These are phyloP conservation scores for Eucidaris tribuloides DNA, from an alignment of 35 echinoderm and acorn worm species.

Conservation along the genomic window DNA sequence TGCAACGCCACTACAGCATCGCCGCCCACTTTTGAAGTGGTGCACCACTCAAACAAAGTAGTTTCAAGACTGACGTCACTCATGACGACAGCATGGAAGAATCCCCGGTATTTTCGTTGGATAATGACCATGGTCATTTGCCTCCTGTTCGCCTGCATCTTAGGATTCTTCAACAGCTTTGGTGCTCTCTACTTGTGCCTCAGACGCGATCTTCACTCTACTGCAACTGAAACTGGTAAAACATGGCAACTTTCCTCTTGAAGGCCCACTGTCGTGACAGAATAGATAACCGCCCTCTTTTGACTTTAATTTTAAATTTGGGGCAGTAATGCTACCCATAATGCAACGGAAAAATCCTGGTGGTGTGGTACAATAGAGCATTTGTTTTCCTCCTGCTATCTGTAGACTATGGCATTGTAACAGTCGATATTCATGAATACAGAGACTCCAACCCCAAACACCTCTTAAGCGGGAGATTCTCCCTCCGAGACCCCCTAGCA, in stretches of 20 bases:
- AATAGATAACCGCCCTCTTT: background rate
- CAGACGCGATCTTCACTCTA: background rate
- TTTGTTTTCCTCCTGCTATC: background rate
- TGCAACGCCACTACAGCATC: background rate
- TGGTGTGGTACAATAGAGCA: background rate
- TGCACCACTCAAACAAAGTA: background rate
- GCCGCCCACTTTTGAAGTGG: too few species aligned
- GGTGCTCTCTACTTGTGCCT: background rate
- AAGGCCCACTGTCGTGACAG: background rate
- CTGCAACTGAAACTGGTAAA: slow-evolving; percentile 17
- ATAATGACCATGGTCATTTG: background rate
- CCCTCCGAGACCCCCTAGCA: too few species aligned
- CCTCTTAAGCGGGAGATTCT: too few species aligned
- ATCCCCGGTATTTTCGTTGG: background rate
- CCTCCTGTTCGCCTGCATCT: background rate
- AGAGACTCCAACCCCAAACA: too few species aligned
- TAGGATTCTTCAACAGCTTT: slow-evolving; percentile 23
- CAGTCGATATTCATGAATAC: too few species aligned
- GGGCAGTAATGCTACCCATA: too few species aligned
- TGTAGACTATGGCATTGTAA: background rate
- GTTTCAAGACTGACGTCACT: background rate
- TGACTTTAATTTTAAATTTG: background rate
- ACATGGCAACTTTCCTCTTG: too few species aligned
- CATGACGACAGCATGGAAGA: background rate
- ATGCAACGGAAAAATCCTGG: background rate